Base-by-base conservation (phyloP, 2,888 invertebrate species). In the Drosophila crucigera region DNA sequence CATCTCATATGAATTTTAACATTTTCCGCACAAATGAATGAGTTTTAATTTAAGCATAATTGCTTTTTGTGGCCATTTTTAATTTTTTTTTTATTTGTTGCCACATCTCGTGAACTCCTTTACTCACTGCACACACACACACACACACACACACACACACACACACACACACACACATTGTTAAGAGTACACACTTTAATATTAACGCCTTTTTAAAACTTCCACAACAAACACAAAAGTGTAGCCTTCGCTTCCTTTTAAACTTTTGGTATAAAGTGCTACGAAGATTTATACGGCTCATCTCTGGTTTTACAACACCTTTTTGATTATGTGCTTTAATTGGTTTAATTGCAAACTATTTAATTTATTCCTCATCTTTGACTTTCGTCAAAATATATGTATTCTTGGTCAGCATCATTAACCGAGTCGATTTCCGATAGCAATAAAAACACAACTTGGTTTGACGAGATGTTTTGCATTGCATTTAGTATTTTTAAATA, bases 11-110 rank as follows among this genome's bases (percentile, higher is more conserved):
- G 89, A 84, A 78, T 84, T 83, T 79, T 80, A 75, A 87, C 72
- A 78, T 76, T 84, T 87, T 75, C 70, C 68, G 67, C 84, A 76
- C 84, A 91, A 88, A 91, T 87, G 87, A 87, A 87, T 90, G 87
- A 88, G 87, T 91, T 88, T 88, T 89, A 91, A 88, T 88, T 88
- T 87, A 89, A 88, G 87, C 91, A 91, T 88, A 88, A 88, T 88
- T 88, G 87, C 87, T 88, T 88, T 88, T 83, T 73, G 90, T 78
- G 88, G 90, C 67, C 69, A 70, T 80, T 81, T 55, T 4, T 6
- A 11, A n/a, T 30, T 56, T n/a, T 28, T 30, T 28, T 56, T 56
- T 28, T 56, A 19, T 14, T 76, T 70, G 16, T 76, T 33, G 73
- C 61, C 62, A 56, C 65, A 66, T 65, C 54, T 56, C 73, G 37